Base-by-base conservation (phyloP, 2,888 invertebrate genomes). In the Stenotaenia linearis region DNA sequence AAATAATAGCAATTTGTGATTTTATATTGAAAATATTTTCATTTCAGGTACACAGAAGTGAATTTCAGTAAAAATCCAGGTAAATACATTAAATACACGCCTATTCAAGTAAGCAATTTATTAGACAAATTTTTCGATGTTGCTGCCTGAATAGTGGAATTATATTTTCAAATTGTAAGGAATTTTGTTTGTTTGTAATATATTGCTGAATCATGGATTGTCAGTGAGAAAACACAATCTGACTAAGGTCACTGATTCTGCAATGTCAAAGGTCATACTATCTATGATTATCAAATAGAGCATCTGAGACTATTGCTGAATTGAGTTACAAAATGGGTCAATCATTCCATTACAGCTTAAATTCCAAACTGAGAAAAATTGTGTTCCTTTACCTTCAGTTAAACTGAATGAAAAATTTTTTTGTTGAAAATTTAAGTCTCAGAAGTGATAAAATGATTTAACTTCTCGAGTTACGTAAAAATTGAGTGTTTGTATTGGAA, bases 101-200 rank as follows among this genome's bases (percentile, higher is more conserved):
- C 96, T 0, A 91, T 92, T 83, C 93, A 95, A 86, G 92, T 98
- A 7, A 91, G 92, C 1, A 90, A 91, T 0, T 90, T 94, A 85
- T 90, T 98, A 77, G 94, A 96, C 85, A 92, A 93, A 80, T 95
- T 97, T 85, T 98, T 98, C 86, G 97, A 97, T 88, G 93, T 95
- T 82, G 91, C 93, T 74, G 93, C 93, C 15, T 69, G 69, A 69
- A 61, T 25, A 12, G n/a, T n/a, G n/a, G n/a, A n/a, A n/a, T n/a
- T n/a, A n/a, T n/a, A n/a, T n/a, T n/a, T n/a, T n/a, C n/a, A n/a
- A n/a, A n/a, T n/a, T n/a, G n/a, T n/a, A n/a, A n/a, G n/a, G n/a
- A n/a, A n/a, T n/a, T n/a, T n/a, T n/a, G n/a, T n/a, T n/a, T n/a
- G n/a, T n/a, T n/a, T n/a, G n/a, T n/a, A n/a, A n/a, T n/a, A n/a